Base-by-base conservation (phyloP, 2,113 vertebrate genomes). In the Megaleporinus macrocephalus region DNA sequence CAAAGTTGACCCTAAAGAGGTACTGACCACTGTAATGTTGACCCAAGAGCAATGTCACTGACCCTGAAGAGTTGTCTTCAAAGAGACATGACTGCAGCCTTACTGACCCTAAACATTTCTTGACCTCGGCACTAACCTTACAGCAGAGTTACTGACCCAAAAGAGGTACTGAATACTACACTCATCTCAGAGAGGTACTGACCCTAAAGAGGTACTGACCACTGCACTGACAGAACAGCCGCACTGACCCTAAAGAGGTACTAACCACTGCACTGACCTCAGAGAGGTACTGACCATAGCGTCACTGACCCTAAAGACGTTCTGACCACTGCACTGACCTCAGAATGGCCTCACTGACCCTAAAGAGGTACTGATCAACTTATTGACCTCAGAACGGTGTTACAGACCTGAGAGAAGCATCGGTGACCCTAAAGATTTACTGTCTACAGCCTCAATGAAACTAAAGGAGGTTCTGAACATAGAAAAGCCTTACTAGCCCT, bases 1-100 rank as follows among this genome's bases (percentile, higher is more conserved):
- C 29, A 92, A 84, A 74, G 86, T 86, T 0, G 84, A 93, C n/a
- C 71, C 80, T 7, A 57, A 57, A 57, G 55, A 57, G 55, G 55
- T 22, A 57, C 55, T 57, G 55, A 57, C 55, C 55, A 14, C 22
- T 22, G 55, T 1, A 57, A 4, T 57, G n/a, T n/a, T n/a, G 55
- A 55, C 53, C 53, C 4, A 5, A 55, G 18, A 55, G 20, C 53
- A 55, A 2, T 2, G 53, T 9, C 2, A 55, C 53, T 55, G 53
- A 55, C 53, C 53, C 18, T 36, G n/a, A n/a, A 51, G 49, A 51
- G 36, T 36, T 55, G 53, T 20, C 57, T 18, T 11, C 9, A 3
- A 5, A 59, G 1, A n/a, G 57, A 24, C 57, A 20, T 15, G 22
- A 59, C 7, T n/a, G 6, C 20, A 24, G 22, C 6, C 5, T 12